Percentiles rank a stretch among this genome's conserved stretches.
Conservation (phyloP, 2,888 invertebrate species). For the Gryllus longicercus region DNA sequence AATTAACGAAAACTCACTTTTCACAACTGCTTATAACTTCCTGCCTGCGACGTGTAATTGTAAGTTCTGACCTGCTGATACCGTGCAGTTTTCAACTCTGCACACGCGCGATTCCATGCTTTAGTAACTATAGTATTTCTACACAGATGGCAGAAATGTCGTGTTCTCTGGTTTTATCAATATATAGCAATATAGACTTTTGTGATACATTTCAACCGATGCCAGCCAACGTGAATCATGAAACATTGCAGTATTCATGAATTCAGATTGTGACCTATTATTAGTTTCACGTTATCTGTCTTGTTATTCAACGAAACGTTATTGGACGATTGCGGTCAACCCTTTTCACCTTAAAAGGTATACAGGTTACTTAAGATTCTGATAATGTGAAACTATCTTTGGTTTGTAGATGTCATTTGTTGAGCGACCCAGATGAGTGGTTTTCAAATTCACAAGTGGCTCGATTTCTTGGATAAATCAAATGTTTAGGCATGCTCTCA, state of each 20-base stretch:
- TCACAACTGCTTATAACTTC: too few species aligned
- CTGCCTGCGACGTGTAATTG: too few species aligned
- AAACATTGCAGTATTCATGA: background rate
- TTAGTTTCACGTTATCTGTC: background rate
- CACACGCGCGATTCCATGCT: background rate
- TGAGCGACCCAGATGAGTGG: background rate
- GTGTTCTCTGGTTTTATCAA: slow-evolving; percentile 4
- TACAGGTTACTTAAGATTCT: background rate
- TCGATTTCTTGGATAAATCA: background rate
- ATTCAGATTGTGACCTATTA: background rate
- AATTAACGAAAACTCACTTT: too few species aligned
- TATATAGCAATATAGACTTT: background rate
- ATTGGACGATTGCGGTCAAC: background rate
- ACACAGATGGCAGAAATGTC: slow-evolving; percentile 17
- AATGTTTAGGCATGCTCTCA: background rate
- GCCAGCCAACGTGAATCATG: background rate
- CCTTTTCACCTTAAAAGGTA: background rate
- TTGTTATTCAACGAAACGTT: background rate
- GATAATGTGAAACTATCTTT: background rate
- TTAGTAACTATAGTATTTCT: background rate
- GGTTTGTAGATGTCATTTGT: background rate
- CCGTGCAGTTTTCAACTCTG: too few species aligned
- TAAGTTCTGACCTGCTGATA: too few species aligned
- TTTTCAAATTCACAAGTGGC: background rate
- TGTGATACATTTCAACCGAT: too few species aligned